Base-by-base conservation (phyloP, 2,888 invertebrate species). In the Pediacus dermestoides region DNA sequence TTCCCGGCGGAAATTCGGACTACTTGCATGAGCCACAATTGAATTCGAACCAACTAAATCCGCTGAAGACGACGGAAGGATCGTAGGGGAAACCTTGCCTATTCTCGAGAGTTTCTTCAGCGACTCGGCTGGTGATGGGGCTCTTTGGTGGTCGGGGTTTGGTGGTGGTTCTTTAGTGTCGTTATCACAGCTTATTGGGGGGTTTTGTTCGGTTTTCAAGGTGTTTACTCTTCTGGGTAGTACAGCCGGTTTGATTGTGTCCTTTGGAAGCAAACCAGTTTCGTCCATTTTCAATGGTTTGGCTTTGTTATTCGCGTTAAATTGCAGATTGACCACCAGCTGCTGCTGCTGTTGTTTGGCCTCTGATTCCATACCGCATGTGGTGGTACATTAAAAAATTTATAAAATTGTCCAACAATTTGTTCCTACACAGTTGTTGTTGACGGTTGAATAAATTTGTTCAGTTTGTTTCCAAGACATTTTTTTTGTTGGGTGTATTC, bases 1-100 rank as follows among this genome's bases (percentile, higher is more conserved):
- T 33, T 61, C 55, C 13, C 63, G 46, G 16, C 56, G 46, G 37
- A 63, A 63, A 44, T 54, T 57, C 7, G 63, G 60, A 26, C 60
- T 59, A 32, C 56, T 53, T 15, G 46, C 48, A 10, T 50, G 52
- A 8, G 59, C 56, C 26, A 55, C 36, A 35, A 56, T 39, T 2
- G 52, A 46, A n/a, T n/a, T n/a, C n/a, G n/a, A n/a, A n/a, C n/a
- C n/a, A n/a, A n/a, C n/a, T n/a, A n/a, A n/a, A n/a, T n/a, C n/a
- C n/a, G n/a, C n/a, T n/a, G n/a, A n/a, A n/a, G n/a, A n/a, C n/a
- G 42, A 35, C 9, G 44, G 32, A 27, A 39, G 34, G 27, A 42
- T 42, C 1, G 42, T 11, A 9, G 49, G 48, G 9, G 36, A 3
- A 10, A 30, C 22, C 6, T 41, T 34, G 9, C 39, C 36, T 4